Evolutionary conservation across 1,140 invertebrate species (phyloP).

Genomic region (Venturia canescens): DNA sequence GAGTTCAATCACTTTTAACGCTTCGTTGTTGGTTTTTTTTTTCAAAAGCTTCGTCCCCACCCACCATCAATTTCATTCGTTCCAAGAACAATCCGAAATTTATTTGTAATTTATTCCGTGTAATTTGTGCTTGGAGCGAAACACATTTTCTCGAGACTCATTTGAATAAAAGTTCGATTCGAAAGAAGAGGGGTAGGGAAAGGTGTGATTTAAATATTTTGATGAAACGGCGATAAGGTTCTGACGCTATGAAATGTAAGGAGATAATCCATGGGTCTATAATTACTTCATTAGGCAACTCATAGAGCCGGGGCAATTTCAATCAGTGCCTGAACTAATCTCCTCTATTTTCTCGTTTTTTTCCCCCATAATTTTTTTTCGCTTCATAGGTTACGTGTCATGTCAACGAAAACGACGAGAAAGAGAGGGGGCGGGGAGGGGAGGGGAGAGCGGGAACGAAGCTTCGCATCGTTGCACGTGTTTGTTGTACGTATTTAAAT

Average conservation of each 20-base stretch:
- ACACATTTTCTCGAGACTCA: no score
- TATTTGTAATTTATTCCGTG: no score
- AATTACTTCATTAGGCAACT: slow-evolving; percentile 7
- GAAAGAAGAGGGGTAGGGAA: not conserved
- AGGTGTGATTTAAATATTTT: not conserved
- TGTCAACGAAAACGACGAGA: not conserved
- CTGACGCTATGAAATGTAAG: not conserved
- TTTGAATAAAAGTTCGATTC: no score
- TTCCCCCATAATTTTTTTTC: not conserved
- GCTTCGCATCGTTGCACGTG: slow-evolving; percentile 13
- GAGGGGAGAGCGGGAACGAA: not conserved
- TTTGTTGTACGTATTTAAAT: not conserved
- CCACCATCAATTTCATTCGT: no score
- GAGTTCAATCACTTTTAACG: no score
- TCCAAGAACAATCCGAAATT: no score
- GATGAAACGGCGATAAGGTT: not conserved
- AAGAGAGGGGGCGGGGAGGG: not conserved
- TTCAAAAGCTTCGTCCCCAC: no score
- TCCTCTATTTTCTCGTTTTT: not conserved
- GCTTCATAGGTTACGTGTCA: not conserved
- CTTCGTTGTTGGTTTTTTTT: no score
- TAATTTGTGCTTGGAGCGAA: no score
- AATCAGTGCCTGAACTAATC: slow-evolving; percentile 18
- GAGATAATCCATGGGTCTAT: not conserved
- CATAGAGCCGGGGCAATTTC: slow-evolving; percentile 11